Conservation (phyloP, 2,113 vertebrate species). For the Vanacampus margaritifer region DNA sequence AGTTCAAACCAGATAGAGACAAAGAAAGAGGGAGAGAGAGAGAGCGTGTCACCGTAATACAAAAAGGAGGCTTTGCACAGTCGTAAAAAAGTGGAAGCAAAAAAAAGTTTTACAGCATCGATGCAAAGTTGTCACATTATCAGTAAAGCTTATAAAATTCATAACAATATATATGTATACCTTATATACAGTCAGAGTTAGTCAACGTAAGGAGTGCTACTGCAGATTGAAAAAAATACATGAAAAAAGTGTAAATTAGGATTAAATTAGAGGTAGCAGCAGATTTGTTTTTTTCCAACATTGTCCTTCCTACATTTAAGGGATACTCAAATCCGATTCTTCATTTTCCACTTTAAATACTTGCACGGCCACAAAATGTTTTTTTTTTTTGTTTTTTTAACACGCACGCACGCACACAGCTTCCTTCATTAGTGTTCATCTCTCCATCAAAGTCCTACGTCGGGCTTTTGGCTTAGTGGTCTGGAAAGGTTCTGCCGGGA, state of each 20-base stretch:
- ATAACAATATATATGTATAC: conserved; percentile 58
- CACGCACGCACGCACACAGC: conserved; percentile 26
- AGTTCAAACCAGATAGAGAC: neutral
- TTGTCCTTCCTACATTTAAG: conserved; percentile 42
- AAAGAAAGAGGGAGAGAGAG: neutral
- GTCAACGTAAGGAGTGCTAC: conserved; percentile 55
- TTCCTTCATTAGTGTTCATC: conserved; percentile 61
- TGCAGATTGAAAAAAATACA: conserved; percentile 69
- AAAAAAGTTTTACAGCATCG: conserved; percentile 47
- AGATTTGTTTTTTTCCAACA: conserved; percentile 68
- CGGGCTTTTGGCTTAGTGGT: conserved; percentile 41
- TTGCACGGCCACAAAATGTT: conserved; percentile 67
- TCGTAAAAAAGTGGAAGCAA: conserved; percentile 53
- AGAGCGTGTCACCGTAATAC: neutral
- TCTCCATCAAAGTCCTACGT: conserved; percentile 43
- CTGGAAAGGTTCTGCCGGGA: conserved; percentile 36
- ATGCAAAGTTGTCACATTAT: conserved; percentile 70
- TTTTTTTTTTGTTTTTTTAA: conserved; percentile 38
- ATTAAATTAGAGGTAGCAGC: conserved; percentile 97
- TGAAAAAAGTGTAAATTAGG: conserved; percentile 69
- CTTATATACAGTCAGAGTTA: conserved; percentile 69
- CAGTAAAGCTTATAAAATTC: conserved; percentile 73
- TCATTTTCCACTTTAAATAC: conserved; percentile 61
- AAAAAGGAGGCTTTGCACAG: conserved; percentile 6
- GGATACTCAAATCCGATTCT: conserved; percentile 52